Conservation (phyloP, 2,113 vertebrate genomes). For the Psilopogon haemacephalus region DNA sequence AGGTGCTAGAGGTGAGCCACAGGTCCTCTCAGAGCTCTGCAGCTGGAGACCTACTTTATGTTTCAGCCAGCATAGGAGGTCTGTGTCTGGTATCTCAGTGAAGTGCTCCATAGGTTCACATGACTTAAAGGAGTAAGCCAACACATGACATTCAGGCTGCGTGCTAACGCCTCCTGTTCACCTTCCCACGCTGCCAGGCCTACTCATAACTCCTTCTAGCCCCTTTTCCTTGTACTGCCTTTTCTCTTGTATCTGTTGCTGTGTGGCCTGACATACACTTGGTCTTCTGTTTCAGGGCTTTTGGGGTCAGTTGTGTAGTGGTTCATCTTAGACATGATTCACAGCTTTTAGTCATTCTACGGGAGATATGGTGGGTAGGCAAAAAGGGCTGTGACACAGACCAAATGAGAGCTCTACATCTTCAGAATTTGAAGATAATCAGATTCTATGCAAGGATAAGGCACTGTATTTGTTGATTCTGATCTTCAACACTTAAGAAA, state of each 20-base stretch:
- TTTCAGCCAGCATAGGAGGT: no score
- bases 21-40: not conserved
- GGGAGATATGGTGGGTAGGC: not conserved
- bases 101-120: not conserved
- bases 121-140: not conserved
- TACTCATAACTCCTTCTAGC: not conserved
- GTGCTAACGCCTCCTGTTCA: not conserved
- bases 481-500: conserved; percentile 9
- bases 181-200: not conserved
- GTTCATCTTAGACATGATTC: not conserved
- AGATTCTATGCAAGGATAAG: not conserved
- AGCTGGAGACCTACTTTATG: not conserved
- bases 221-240: not conserved
- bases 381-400: not conserved
- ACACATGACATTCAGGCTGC: not conserved
- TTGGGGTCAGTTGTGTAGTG: not conserved
- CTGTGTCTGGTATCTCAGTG: not conserved
- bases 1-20: not conserved
- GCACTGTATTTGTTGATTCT: conserved; percentile 41
- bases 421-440: not conserved
- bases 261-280: not conserved
- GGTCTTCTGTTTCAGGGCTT: not conserved
- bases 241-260: not conserved
- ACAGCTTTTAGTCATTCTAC: not conserved
- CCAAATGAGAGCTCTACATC: rapidly evolving